phyloP scores from a whole-genome alignment of 1,140 invertebrate genomes.

The Teleogryllus occipitalis region DNA sequence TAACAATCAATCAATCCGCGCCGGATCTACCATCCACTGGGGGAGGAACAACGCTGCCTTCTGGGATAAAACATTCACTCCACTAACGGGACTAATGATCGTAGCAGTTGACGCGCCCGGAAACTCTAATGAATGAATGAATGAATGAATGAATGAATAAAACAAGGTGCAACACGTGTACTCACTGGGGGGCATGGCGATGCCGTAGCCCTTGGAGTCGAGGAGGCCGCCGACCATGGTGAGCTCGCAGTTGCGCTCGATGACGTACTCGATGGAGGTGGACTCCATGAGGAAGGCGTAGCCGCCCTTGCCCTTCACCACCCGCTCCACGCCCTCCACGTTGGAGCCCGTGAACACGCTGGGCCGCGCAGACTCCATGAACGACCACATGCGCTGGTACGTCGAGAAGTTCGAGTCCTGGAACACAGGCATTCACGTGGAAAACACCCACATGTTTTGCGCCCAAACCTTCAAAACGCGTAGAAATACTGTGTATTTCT shows the following conservation, averaged over 20 bases:
- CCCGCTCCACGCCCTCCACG: slow-evolving; percentile 75
- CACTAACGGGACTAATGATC: too few relatives aligned
- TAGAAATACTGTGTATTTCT: too few relatives aligned
- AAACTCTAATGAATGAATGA: too few relatives aligned
- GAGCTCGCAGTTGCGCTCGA: slow-evolving; percentile 81
- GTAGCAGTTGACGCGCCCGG: too few relatives aligned
- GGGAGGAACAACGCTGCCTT: too few relatives aligned
- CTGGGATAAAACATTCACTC: too few relatives aligned
- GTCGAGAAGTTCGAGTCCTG: slow-evolving; percentile 88
- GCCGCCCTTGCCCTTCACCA: slow-evolving; percentile 71
- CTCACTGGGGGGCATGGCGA: slow-evolving; percentile 42
- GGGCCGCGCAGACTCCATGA: slow-evolving; percentile 79
- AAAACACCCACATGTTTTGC: too few relatives aligned
- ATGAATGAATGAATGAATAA: too few relatives aligned
- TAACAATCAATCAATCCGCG: too few relatives aligned
- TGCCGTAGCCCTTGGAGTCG: slow-evolving; percentile 46
- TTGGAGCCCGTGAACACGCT: slow-evolving; percentile 79
- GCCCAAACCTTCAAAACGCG: too few relatives aligned
- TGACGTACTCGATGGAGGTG: slow-evolving; percentile 84
- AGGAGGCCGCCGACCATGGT: slow-evolving; percentile 83
- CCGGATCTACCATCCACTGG: too few relatives aligned
- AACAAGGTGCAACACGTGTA: neutral
- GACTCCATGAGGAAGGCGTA: slow-evolving; percentile 94
- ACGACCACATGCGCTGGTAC: slow-evolving; percentile 87
- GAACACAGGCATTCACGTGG: neutral